A percentile compares a stretch with the other conserved stretches of the same genome.
Conservation (phyloP, 2,797 vertebrate genomes). For the Crax fasciolata region DNA sequence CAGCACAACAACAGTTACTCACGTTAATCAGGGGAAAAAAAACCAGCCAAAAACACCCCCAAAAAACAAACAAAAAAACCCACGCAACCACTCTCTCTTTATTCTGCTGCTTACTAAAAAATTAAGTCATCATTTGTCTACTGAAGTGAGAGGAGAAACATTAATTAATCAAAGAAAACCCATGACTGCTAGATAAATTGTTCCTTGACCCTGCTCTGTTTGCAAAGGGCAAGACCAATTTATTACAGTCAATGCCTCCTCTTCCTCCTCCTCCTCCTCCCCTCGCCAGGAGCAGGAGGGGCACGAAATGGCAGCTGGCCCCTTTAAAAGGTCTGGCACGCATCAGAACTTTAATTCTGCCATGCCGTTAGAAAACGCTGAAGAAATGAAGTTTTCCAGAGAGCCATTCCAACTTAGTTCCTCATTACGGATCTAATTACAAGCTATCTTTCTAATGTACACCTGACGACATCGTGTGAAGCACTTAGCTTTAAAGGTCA, state of each 20-base stretch:
- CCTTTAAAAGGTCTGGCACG: conserved; percentile 50
- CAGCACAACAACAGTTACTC: background rate
- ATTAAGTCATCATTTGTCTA: conserved; percentile 16
- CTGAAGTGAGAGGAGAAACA: background rate
- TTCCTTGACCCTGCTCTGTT: conserved; percentile 4
- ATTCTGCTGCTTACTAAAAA: background rate
- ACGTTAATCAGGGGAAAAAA: background rate
- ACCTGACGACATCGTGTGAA: conserved; percentile 81
- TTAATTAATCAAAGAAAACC: conserved; percentile 52
- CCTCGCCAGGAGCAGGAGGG: conserved; percentile 7
- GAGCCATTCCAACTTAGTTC: conserved; percentile 81
- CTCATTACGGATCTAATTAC: conserved; percentile 87
- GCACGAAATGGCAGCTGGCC: background rate
- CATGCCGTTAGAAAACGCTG: conserved; percentile 65
- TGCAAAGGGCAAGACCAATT: conserved; percentile 67
- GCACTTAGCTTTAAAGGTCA: conserved; percentile 83
- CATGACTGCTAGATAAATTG: conserved; percentile 38
- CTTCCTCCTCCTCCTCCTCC: background rate
- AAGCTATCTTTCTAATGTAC: conserved; percentile 82
- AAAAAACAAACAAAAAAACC: background rate
- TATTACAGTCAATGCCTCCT: conserved; percentile 31
- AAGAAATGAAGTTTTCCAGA: conserved; percentile 83
- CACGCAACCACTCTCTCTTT: background rate
- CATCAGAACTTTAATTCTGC: conserved; percentile 76
- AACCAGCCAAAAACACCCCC: background rate